Conservation (phyloP, 2,797 vertebrate species). For the Momotus momota region DNA sequence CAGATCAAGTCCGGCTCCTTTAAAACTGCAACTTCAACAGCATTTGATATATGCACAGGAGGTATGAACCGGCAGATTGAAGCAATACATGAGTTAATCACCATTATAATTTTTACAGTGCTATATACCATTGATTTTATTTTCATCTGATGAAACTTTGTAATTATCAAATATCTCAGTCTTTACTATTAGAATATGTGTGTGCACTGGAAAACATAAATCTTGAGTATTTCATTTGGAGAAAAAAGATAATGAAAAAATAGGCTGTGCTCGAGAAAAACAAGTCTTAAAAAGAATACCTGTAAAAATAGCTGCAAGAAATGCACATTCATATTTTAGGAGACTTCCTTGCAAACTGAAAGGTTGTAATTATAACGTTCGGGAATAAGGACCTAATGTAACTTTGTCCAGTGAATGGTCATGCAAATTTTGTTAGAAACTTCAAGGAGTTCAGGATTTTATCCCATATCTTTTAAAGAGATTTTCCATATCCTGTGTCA, state of each 20-base stretch:
- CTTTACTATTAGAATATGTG: neutral
- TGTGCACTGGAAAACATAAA: neutral
- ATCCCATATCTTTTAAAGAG: neutral
- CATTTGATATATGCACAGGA: neutral
- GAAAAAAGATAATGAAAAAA: neutral
- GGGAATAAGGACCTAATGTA: neutral
- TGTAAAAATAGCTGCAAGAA: neutral
- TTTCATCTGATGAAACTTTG: neutral
- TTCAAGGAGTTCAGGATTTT: neutral
- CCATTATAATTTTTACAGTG: neutral
- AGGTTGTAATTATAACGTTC: neutral
- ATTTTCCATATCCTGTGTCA: neutral
- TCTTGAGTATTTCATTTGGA: neutral
- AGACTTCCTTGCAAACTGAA: neutral
- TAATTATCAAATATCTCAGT: neutral
- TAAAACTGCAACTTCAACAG: neutral
- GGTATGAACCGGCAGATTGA: neutral
- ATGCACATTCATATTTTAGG: neutral
- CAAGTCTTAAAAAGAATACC: neutral
- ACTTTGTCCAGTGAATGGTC: neutral
- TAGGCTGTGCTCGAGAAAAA: neutral
- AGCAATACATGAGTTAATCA: neutral
- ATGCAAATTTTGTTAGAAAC: neutral
- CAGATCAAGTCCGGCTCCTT: neutral
- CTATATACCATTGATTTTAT: neutral